Percentiles rank a stretch among this genome's conserved stretches.
Conservation (phyloP, 2,888 invertebrate species). For the Anoplius nigerrimus region DNA sequence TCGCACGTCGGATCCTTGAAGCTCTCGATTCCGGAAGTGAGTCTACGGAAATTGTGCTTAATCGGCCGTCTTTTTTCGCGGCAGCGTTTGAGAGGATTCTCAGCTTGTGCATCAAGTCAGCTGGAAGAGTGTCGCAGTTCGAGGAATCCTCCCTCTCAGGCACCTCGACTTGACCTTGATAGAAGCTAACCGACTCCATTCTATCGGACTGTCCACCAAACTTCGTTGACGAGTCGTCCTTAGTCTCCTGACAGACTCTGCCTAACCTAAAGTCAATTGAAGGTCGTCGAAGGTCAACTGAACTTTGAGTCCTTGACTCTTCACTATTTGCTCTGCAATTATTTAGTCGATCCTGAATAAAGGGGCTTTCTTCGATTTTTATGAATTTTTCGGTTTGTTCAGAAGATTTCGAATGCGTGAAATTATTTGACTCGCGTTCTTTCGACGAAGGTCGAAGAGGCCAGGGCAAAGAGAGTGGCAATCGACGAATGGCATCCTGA, state of each 20-base stretch:
- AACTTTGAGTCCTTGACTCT: too few species aligned
- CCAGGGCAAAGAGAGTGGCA: conserved; percentile 49
- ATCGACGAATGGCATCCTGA: conserved; percentile 36
- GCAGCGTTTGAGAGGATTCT: conserved; percentile 52
- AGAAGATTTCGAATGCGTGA: not conserved
- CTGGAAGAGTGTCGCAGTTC: conserved; percentile 38
- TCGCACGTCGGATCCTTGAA: conserved; percentile 75
- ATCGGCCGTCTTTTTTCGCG: conserved; percentile 41
- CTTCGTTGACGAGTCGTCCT: not conserved
- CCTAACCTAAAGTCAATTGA: too few species aligned
- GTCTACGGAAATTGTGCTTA: conserved; percentile 12
- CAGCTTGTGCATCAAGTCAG: conserved; percentile 59
- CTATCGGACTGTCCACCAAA: not conserved
- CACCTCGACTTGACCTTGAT: not conserved
- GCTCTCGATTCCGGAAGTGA: conserved; percentile 39
- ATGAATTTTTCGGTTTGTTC: too few species aligned
- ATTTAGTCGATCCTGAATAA: too few species aligned
- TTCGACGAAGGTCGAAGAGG: conserved; percentile 40
- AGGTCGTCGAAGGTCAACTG: too few species aligned
- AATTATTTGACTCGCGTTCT: conserved; percentile 22
- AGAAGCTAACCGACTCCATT: not conserved
- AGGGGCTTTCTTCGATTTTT: too few species aligned
- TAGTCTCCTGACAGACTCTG: too few species aligned
- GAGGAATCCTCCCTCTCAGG: not conserved
- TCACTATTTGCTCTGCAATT: too few species aligned